Conservation (phyloP, 2,888 invertebrate species). For the Diarsia rubi region DNA sequence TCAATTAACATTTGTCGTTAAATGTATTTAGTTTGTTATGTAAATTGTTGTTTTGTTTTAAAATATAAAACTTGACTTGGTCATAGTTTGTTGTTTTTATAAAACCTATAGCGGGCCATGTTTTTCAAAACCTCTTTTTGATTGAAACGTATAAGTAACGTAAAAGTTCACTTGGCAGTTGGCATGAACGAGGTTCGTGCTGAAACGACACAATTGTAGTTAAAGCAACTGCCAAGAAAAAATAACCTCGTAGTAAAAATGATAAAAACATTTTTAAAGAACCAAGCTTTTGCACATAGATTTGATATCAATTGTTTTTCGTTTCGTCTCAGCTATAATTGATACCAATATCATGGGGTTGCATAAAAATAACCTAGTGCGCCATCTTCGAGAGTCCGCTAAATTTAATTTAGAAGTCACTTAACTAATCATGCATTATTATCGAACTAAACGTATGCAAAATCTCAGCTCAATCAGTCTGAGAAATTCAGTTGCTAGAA, state of each 20-base stretch:
- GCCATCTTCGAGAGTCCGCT: not conserved
- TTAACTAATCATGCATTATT: not conserved
- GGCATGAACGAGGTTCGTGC: too few relatives aligned
- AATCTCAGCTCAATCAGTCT: not conserved
- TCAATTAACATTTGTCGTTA: too few relatives aligned
- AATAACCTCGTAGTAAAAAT: too few relatives aligned
- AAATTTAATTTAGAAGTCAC: not conserved
- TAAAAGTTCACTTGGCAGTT: not conserved
- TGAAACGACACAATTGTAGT: too few relatives aligned
- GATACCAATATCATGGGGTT: not conserved
- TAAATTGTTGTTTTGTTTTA: slow-evolving; percentile 27
- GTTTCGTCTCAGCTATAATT: not conserved
- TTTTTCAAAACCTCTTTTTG: not conserved
- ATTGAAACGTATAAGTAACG: not conserved
- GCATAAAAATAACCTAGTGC: not conserved
- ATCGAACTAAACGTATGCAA: not conserved
- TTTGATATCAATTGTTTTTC: not conserved
- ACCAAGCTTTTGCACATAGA: not conserved
- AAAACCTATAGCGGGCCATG: not conserved
- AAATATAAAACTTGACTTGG: slow-evolving; percentile 20
- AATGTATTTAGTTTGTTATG: not conserved
- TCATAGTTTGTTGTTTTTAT: slow-evolving; percentile 17
- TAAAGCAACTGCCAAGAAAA: too few relatives aligned
- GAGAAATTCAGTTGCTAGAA: not conserved
- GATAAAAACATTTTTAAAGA: not conserved